Conservation (phyloP, 2,797 vertebrate species). For the Poeciliopsis presidionis region DNA sequence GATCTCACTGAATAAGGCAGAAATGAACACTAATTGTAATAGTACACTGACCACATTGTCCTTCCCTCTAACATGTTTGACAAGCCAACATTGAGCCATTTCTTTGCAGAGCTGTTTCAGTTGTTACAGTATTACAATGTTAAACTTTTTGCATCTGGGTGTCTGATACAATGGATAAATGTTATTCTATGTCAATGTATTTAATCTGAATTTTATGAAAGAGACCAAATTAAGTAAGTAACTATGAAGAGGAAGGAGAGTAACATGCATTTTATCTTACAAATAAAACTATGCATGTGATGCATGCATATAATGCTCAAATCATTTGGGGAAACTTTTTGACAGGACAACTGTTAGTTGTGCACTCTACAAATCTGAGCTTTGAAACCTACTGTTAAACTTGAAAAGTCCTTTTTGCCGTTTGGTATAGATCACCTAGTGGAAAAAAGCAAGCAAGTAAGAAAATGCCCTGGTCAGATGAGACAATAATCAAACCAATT, state of each 20-base stretch:
- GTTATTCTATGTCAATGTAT: neutral
- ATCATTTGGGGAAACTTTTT: neutral
- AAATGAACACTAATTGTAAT: conserved; percentile 89
- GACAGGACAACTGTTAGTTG: neutral
- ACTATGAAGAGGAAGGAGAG: neutral
- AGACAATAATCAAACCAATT: neutral
- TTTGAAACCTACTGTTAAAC: neutral
- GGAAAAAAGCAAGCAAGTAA: neutral
- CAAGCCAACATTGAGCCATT: conserved; percentile 41
- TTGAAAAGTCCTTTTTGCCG: neutral
- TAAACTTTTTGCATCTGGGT: conserved; percentile 33
- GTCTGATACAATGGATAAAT: conserved; percentile 5
- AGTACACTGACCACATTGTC: conserved; percentile 81
- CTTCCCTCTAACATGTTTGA: conserved; percentile 64
- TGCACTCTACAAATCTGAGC: neutral
- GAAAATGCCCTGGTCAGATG: neutral
- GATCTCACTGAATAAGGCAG: conserved; percentile 83
- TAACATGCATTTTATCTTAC: neutral
- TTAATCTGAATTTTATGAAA: neutral
- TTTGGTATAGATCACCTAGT: neutral
- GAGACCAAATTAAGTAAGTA: neutral
- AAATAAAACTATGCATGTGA: neutral
- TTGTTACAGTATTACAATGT: conserved; percentile 41
- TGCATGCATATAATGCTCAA: neutral
- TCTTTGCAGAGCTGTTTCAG: conserved; percentile 33